These are phyloP conservation scores for Phyllotis vaccarum DNA, from an alignment of 2,797 vertebrate genomes.

Conservation along the genomic window DNA sequence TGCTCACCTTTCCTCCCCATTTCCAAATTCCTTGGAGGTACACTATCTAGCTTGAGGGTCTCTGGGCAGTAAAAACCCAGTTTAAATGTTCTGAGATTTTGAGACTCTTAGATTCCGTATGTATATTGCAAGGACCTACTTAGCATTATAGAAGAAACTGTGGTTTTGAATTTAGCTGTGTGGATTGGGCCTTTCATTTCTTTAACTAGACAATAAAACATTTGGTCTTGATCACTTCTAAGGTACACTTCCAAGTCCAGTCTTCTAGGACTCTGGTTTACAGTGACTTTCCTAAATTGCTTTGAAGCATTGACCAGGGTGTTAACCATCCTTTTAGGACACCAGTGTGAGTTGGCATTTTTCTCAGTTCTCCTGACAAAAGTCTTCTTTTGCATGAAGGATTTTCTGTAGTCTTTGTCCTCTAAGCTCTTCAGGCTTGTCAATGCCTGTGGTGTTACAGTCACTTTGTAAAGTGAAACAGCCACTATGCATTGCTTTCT, in stretches of 20 bases:
- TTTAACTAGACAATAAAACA: neutral
- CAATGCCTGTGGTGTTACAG: neutral
- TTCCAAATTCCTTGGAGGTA: neutral
- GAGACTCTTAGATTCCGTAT: slow-evolving; percentile 5
- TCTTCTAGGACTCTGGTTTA: neutral
- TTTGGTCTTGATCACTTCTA: neutral
- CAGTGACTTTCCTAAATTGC: slow-evolving; percentile 9
- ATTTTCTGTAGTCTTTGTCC: slow-evolving; percentile 50
- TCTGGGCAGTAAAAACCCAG: neutral
- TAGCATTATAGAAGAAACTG: slow-evolving; percentile 7
- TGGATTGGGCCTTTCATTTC: slow-evolving; percentile 18
- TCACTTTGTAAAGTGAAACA: slow-evolving; percentile 62
- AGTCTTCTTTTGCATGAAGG: slow-evolving; percentile 48
- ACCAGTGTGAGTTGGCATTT: slow-evolving; percentile 1
- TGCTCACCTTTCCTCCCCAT: neutral
- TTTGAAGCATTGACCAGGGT: slow-evolving; percentile 29
- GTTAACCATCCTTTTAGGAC: slow-evolving; percentile 6
- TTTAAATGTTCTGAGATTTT: slow-evolving; percentile 1
- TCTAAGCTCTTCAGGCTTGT: slow-evolving; percentile 21
- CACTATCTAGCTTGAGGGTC: neutral
- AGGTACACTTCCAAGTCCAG: neutral
- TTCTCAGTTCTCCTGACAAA: slow-evolving; percentile 58
- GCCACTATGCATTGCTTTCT: slow-evolving; percentile 65
- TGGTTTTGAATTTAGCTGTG: neutral
- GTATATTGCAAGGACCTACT: neutral